A percentile compares a stretch with the other conserved stretches of the same genome.
Evolutionary conservation across 53 echinoderm and acorn worm genomes (phyloP).

Genomic region (Holothuria leucospilota): DNA sequence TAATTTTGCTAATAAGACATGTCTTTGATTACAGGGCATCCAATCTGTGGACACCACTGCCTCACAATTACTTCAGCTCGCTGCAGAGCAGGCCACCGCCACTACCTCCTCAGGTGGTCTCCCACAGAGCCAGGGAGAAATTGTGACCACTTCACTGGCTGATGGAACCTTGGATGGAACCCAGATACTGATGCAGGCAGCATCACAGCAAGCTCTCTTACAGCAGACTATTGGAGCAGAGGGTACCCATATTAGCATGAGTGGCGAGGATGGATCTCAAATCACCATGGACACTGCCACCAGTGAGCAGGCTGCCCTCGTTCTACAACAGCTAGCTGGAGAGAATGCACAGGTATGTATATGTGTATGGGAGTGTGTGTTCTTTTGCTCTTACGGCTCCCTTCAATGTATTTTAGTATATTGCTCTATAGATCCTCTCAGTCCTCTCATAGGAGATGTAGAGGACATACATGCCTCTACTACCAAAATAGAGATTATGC

Average conservation of each 20-base stretch:
- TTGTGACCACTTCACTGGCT: constrained; percentile 35
- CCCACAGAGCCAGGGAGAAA: constrained; percentile 51
- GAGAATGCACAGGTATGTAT: constrained; percentile 82
- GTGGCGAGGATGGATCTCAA: constrained; percentile 42
- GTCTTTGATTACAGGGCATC: constrained; percentile 45
- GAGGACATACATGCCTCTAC: too few species aligned
- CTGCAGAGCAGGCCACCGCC: constrained; percentile 71
- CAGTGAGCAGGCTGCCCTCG: constrained; percentile 90
- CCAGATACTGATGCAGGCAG: constrained; percentile 63
- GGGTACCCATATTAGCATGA: constrained; percentile 39
- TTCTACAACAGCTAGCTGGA: constrained; percentile 85
- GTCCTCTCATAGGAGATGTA: too few species aligned
- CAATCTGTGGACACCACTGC: constrained; percentile 52
- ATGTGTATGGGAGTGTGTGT: not conserved
- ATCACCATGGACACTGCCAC: constrained; percentile 81
- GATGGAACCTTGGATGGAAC: constrained; percentile 41
- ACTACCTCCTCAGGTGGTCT: constrained; percentile 79
- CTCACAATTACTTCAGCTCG: constrained; percentile 75
- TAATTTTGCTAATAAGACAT: too few species aligned
- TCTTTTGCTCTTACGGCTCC: too few species aligned
- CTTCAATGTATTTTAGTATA: too few species aligned
- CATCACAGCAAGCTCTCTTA: constrained; percentile 25
- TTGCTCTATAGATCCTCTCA: too few species aligned
- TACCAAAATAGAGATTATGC: too few species aligned
- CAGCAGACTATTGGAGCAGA: constrained; percentile 47